These are phyloP conservation scores for Mesaphorura yosii DNA, from an alignment of 1,140 invertebrate genomes.

Conservation along the genomic window DNA sequence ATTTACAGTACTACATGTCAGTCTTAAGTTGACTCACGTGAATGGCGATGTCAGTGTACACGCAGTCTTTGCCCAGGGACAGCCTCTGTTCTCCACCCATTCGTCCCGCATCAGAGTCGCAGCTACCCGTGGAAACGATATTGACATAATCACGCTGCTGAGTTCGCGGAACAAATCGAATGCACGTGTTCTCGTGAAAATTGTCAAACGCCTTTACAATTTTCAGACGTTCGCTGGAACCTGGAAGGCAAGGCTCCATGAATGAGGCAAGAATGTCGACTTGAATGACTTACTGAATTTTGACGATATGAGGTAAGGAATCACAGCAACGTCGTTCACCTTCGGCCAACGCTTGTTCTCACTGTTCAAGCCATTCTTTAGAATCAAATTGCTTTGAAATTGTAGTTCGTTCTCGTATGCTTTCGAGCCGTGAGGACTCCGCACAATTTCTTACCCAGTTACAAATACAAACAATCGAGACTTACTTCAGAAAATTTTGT, in stretches of 20 bases:
- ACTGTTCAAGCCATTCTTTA: not conserved
- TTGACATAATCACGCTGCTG: not conserved
- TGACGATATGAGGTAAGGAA: constrained; percentile 9
- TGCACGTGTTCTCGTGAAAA: constrained; percentile 7
- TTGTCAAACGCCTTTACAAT: constrained; percentile 10
- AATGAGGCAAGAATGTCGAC: not conserved
- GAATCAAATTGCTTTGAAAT: not conserved
- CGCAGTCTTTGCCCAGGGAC: constrained; percentile 35
- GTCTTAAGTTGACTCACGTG: too few species aligned
- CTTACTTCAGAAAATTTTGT: not conserved
- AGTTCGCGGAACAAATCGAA: constrained; percentile 6
- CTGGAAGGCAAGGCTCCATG: not conserved
- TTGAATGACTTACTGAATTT: not conserved
- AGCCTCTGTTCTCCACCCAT: constrained; percentile 33
- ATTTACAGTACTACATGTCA: too few species aligned
- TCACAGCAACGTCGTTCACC: not conserved
- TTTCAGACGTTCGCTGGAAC: not conserved
- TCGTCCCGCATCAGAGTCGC: constrained; percentile 36
- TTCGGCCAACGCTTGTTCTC: constrained; percentile 2
- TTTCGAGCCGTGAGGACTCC: not conserved
- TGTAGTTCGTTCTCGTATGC: not conserved
- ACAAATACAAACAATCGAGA: not conserved
- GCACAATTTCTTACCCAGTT: not conserved
- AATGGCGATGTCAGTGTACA: constrained; percentile 35
- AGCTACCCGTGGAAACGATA: constrained; percentile 10